Conservation (phyloP, 2,113 vertebrate genomes). For the Apodemus speciosus region DNA sequence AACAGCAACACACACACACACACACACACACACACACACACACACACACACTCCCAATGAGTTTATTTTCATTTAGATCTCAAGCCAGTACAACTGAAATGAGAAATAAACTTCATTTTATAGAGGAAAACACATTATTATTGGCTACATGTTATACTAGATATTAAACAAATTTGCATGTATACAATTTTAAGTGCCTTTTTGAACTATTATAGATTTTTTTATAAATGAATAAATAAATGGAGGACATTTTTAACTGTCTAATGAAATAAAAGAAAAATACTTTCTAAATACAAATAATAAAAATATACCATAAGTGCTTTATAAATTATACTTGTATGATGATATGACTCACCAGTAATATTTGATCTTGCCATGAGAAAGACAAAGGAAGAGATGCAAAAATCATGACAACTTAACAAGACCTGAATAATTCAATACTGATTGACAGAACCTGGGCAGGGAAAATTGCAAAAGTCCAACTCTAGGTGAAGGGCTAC, state of each 20-base stretch:
- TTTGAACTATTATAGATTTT: neutral
- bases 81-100: neutral
- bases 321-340: neutral
- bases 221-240: neutral
- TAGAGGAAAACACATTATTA: neutral
- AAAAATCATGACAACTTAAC: neutral
- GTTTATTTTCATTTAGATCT: neutral
- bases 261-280: neutral
- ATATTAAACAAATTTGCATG: neutral
- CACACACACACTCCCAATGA: too few relatives aligned
- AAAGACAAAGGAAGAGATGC: neutral
- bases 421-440: neutral
- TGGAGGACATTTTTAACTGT: neutral
- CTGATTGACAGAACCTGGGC: neutral
- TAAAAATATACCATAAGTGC: neutral
- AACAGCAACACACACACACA: neutral
- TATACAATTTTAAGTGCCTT: neutral
- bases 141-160: neutral
- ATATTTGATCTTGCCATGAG: neutral
- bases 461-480: rapidly evolving
- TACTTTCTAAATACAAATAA: neutral
- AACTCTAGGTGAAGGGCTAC: neutral
- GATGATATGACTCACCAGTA: neutral
- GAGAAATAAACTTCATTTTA: neutral
- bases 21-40: too few relatives aligned